Evolutionary conservation across 2,113 vertebrate genomes (phyloP).

Genomic region (Engystomops pustulosus): DNA sequence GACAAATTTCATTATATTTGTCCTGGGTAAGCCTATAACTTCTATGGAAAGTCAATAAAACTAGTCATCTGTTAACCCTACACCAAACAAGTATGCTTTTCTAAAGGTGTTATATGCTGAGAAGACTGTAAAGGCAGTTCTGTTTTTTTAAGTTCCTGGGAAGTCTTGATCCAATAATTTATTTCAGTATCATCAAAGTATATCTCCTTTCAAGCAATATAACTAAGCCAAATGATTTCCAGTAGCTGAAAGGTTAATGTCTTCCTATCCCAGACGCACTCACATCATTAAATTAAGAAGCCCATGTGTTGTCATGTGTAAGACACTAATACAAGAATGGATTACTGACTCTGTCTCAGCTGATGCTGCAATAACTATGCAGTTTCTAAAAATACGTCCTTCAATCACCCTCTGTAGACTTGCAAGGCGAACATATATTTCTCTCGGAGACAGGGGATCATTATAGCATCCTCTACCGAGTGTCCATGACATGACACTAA

Average conservation of each 20-base stretch:
- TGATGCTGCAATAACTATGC: constrained; percentile 14
- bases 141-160: background rate
- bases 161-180: background rate
- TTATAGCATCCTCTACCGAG: background rate
- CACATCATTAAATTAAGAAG: constrained; percentile 12
- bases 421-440: constrained; percentile 18
- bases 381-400: constrained; percentile 46
- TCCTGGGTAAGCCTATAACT: background rate
- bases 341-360: background rate
- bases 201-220: background rate
- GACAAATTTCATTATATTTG: background rate
- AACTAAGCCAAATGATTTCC: background rate
- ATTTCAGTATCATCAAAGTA: background rate
- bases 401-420: constrained; percentile 41
- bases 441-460: background rate
- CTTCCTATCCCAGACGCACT: background rate
- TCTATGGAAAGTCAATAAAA: background rate
- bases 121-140: background rate
- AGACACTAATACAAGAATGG: background rate
- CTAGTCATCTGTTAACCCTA: too few relatives aligned
- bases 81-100: background rate
- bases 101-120: background rate
- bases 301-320: background rate
- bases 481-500: background rate
- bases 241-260: background rate